Evolutionary conservation across 1,140 invertebrate species (phyloP).

Genomic region (Liolophura sinensis): DNA sequence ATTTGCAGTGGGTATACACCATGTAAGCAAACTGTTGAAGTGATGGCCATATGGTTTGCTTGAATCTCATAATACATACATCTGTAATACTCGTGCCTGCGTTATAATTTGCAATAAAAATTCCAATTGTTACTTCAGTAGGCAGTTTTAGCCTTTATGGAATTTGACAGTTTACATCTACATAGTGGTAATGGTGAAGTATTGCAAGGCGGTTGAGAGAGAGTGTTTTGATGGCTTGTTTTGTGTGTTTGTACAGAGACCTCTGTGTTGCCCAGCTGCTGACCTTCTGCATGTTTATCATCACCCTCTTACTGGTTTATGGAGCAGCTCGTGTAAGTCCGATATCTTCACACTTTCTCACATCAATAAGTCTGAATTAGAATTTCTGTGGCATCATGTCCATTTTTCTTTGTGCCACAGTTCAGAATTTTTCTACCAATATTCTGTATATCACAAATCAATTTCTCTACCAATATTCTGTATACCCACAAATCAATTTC

Average conservation of each 20-base stretch:
- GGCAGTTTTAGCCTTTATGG: too few relatives aligned
- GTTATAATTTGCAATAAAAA: too few relatives aligned
- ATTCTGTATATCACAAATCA: not conserved
- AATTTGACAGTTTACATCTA: too few relatives aligned
- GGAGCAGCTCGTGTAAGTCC: conserved; percentile 67
- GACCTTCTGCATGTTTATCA: conserved; percentile 76
- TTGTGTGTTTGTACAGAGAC: conserved; percentile 67
- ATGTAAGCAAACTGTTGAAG: too few relatives aligned
- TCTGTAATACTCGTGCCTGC: too few relatives aligned
- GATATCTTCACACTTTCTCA: not conserved
- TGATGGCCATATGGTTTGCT: too few relatives aligned
- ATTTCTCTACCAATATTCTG: not conserved
- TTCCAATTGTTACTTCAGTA: too few relatives aligned
- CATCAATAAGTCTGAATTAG: not conserved
- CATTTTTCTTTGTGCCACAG: not conserved
- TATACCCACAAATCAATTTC: conserved; percentile 2
- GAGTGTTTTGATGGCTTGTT: not conserved
- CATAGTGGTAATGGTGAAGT: too few relatives aligned
- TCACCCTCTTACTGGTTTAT: conserved; percentile 80
- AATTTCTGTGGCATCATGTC: not conserved
- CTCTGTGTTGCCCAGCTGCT: conserved; percentile 77
- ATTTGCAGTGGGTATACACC: too few relatives aligned
- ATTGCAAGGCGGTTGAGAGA: too few relatives aligned
- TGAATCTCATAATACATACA: too few relatives aligned
- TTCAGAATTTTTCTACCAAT: not conserved